phyloP scores from a whole-genome alignment of 2,113 vertebrate species.

The Pluvialis apricaria region DNA sequence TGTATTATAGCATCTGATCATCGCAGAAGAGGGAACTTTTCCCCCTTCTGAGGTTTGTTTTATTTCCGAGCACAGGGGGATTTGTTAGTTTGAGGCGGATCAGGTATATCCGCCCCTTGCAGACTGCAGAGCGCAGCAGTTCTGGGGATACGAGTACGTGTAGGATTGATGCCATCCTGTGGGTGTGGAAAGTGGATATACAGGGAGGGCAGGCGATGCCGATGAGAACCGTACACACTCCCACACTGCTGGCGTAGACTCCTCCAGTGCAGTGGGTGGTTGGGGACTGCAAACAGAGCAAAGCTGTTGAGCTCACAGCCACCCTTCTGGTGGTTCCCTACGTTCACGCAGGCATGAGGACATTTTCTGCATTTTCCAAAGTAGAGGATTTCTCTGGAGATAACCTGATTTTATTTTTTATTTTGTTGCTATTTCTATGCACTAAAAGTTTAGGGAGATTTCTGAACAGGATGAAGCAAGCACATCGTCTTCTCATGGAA shows the following conservation, averaged over 20 bases:
- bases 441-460: neutral
- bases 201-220: neutral
- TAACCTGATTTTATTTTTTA: neutral
- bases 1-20: constrained; percentile 23
- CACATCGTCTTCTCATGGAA: neutral
- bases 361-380: neutral
- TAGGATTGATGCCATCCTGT: neutral
- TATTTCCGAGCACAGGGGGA: constrained; percentile 31
- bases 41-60: constrained; percentile 8
- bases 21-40: neutral
- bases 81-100: constrained; percentile 53
- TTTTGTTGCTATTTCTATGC: neutral
- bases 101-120: neutral
- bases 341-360: neutral
- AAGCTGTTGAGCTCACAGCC: neutral
- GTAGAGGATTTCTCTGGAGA: neutral
- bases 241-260: neutral
- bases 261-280: neutral
- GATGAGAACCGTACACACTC: neutral
- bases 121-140: constrained; percentile 32
- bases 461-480: neutral
- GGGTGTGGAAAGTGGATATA: neutral
- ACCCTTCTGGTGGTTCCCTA: neutral
- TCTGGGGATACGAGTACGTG: neutral
- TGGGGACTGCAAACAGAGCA: neutral